Evolutionary conservation across 2,888 invertebrate species (phyloP).

Genomic region (Elmis aenea): DNA sequence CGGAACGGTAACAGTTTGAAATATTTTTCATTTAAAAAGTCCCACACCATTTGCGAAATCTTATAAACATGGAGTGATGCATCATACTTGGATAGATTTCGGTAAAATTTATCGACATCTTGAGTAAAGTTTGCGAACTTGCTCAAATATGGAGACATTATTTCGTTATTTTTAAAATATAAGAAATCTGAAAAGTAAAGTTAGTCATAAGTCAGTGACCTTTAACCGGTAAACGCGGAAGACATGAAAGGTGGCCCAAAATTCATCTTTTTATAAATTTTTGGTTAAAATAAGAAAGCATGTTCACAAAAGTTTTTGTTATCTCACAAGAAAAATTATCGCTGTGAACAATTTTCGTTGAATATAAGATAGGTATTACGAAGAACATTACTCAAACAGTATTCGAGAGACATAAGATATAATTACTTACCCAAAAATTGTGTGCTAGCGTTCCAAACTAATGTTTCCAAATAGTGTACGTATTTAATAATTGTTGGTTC

Average conservation of each 20-base stretch:
- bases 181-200: conserved; percentile 59
- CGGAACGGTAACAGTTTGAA: conserved; percentile 64
- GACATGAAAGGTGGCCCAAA: no score
- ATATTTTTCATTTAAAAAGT: conserved; percentile 63
- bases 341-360: no score
- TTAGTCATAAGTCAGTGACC: conserved; percentile 1
- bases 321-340: no score
- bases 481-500: conserved; percentile 76
- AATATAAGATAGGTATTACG: no score
- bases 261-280: no score
- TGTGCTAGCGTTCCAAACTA: conserved; percentile 67
- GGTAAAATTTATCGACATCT: conserved; percentile 74
- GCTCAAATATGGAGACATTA: conserved; percentile 76
- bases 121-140: conserved; percentile 75
- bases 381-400: no score
- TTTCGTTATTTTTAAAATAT: conserved; percentile 71
- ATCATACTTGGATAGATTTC: conserved; percentile 72
- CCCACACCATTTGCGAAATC: conserved; percentile 63
- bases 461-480: conserved; percentile 69
- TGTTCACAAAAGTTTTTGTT: no score
- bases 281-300: no score
- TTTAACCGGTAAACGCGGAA: no score
- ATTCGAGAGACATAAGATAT: background rate
- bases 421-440: conserved; percentile 59
- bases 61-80: conserved; percentile 73